Base-by-base conservation (phyloP, 2,888 invertebrate species). In the Nudaria mundana region DNA sequence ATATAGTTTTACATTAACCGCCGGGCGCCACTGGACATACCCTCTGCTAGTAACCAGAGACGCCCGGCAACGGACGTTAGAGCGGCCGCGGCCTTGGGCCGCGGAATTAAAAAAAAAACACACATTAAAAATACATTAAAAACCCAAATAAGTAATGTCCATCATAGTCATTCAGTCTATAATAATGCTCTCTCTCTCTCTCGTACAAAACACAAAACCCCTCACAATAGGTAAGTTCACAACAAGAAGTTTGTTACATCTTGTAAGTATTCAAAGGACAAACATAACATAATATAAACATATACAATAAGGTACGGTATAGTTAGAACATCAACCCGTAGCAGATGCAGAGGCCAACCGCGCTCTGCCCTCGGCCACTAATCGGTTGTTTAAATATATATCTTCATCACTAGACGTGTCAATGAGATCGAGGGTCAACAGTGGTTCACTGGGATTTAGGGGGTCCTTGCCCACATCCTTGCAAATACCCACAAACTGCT, bases 391-490 rank as follows among this genome's bases (percentile, higher is more conserved):
- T 29, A 95, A 90, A 64, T 91, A 91, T 28, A 94, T 77, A 64
- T 95, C 94, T 24, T 91, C 90, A 4, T 90, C 86, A 0, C 92
- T 91, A 20, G 92, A 90, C 0, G 94, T 94, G 64, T 95, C 95
- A 38, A 95, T 92, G 24, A 95, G 86, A 57, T 91, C 90, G 39
- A 96, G 76, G 14, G 91, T 91, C 15, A 95, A 74, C 18, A 93
- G 80, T 0, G 90, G 91, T 43, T 93, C 92, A 5, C 76, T 90
- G 3, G 91, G 90, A 48, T 92, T 91, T 16, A 91, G 66, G 12
- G 91, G 89, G 59, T 94, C 94, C 28, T 85, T 85, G 40, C 90
- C 91, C 5, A 92, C 90, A 12, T 92, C 90, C 48, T 90, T 90
- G 34, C 95, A 90, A 31, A 92, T 72, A 0, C 94, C 93, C 8